Conservation (phyloP, 1,140 invertebrate species). For the Halyomorpha halys region DNA sequence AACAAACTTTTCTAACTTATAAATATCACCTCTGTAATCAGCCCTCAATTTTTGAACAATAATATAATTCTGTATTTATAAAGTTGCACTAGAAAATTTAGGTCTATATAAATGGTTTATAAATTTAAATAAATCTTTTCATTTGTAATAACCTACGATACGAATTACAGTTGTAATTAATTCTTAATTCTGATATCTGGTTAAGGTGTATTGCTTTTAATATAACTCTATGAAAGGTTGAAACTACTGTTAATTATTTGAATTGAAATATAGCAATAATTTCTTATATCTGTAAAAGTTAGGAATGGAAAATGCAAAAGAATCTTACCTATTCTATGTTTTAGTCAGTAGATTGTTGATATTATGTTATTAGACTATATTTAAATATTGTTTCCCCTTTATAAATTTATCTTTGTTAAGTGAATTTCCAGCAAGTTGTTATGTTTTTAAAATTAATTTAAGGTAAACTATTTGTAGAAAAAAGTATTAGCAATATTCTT, state of each 20-base stretch:
- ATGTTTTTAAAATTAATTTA: no score
- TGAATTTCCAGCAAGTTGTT: no score
- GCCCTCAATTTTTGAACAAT: neutral
- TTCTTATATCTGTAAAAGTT: neutral
- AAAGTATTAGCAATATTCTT: no score
- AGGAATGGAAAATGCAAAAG: no score
- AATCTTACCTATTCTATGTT: no score
- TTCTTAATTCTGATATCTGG: slow-evolving; percentile 5
- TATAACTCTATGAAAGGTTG: neutral
- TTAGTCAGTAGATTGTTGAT: no score
- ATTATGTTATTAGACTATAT: no score
- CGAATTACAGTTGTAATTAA: neutral
- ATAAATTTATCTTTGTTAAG: no score
- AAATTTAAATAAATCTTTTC: neutral
- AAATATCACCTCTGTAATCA: neutral
- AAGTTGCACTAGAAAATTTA: neutral
- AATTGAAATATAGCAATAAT: slow-evolving; percentile 9
- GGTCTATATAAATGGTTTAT: neutral
- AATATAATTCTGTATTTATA: neutral
- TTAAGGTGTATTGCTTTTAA: neutral
- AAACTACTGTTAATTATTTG: neutral
- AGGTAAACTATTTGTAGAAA: no score
- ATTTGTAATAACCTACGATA: neutral
- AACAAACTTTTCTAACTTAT: neutral
- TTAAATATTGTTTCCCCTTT: no score